Evolutionary conservation across 2,888 invertebrate genomes (phyloP), one percentile per base, ranked within the genome.

Genomic region (Xestobium rufovillosum): DNA sequence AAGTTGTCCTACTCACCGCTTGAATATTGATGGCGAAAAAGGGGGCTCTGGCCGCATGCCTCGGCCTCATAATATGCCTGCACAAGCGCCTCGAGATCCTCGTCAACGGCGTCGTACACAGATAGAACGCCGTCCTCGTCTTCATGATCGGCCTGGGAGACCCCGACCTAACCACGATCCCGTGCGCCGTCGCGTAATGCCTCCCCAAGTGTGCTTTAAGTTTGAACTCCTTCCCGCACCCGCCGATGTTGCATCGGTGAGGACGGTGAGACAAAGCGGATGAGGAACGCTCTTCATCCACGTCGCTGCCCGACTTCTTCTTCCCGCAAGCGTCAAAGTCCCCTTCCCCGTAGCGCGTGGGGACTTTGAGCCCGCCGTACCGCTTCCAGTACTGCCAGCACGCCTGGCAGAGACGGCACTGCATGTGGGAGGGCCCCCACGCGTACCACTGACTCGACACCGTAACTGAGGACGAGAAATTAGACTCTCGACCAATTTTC

Each of bases 361-460:
- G 70, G 50, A 81, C 80, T 71, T 92, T 94, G 34, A 98, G 78
- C 42, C 96, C 97, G 39, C 96, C 97, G 67, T 92, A 95, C 66
- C 94, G 94, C 68, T 96, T 97, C 96, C 97, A 98, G 65, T 95
- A 95, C 45, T 78, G 78, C 95, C 95, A 98, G 67, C 98, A 99
- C 10, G 75, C 70, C 54, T 86, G 84, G 67, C 98, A 98, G 43
- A 98, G 73, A 53, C 95, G 82, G 68, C 89, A 87, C 62, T 90
- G 87, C 76, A 89, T 78, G 64, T 92, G 88, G 45, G 88, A 78
- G 34, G 91, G 91, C 35, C 91, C 95, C 90, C 96, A 97, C 30
- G 90, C 78, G 66, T 92, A 96, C 97, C 97, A 98, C 71, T 96
- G 88, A 55, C 72, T 74, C 48, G 86, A 85, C 47, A 75, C 78